These are phyloP conservation scores for Danio aesculapii DNA, from an alignment of 2,797 vertebrate genomes.

Conservation along the genomic window DNA sequence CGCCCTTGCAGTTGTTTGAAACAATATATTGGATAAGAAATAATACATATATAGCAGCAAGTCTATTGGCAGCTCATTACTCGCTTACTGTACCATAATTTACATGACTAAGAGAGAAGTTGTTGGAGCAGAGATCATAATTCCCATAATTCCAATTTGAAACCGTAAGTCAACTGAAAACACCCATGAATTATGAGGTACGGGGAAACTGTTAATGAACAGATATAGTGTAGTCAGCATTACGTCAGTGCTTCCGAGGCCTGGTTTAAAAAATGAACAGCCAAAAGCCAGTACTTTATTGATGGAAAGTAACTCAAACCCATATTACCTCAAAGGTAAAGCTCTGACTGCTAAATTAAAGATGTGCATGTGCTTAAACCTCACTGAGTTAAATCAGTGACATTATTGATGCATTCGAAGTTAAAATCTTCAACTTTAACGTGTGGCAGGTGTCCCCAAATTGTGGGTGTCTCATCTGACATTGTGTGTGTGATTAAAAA, in stretches of 20 bases:
- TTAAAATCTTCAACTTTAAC: slow-evolving; percentile 30
- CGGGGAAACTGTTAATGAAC: too few relatives aligned
- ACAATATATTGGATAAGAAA: too few relatives aligned
- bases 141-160: too few relatives aligned
- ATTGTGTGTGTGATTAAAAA: slow-evolving; percentile 50
- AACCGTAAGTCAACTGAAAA: too few relatives aligned
- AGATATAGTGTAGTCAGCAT: background rate
- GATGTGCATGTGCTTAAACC: background rate
- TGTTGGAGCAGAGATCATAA: too few relatives aligned
- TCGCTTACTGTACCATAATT: too few relatives aligned
- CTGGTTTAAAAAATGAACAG: background rate
- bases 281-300: background rate
- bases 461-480: slow-evolving; percentile 35
- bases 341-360: background rate
- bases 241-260: background rate
- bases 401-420: background rate
- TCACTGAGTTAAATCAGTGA: slow-evolving; percentile 17
- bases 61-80: too few relatives aligned
- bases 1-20: too few relatives aligned
- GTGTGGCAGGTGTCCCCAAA: slow-evolving; percentile 34
- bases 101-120: too few relatives aligned
- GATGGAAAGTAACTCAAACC: background rate
- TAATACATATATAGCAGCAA: too few relatives aligned
- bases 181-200: too few relatives aligned
- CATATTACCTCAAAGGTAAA: background rate